phyloP scores from a whole-genome alignment of 1,140 invertebrate species.

The Colletes gigas region DNA sequence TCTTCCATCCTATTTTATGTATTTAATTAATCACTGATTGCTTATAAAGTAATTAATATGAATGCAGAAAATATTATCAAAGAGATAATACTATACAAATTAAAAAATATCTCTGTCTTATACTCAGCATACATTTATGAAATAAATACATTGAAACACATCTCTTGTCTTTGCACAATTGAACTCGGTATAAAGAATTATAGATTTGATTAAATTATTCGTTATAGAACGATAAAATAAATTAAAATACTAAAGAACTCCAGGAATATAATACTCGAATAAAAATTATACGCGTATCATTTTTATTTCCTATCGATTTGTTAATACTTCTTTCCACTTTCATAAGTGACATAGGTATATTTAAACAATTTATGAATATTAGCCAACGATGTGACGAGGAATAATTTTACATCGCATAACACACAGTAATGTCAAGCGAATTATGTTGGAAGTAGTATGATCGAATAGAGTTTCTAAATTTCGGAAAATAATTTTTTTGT shows the following conservation, averaged over 20 bases:
- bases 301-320: background rate
- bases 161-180: background rate
- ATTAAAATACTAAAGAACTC: slow-evolving; percentile 8
- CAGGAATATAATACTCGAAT: background rate
- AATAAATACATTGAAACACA: background rate
- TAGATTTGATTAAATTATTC: background rate
- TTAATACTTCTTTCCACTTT: background rate
- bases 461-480: background rate
- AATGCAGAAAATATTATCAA: background rate
- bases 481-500: background rate
- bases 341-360: background rate
- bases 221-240: slow-evolving; percentile 6
- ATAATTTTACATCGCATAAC: slow-evolving; percentile 9
- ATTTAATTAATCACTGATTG: slow-evolving; percentile 15
- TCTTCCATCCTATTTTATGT: slow-evolving; percentile 72
- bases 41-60: background rate
- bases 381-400: background rate
- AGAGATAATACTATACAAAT: background rate
- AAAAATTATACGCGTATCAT: background rate
- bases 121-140: background rate
- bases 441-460: background rate
- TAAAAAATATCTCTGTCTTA: background rate
- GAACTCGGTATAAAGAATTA: background rate
- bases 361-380: slow-evolving; percentile 12
- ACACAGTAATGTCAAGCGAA: slow-evolving; percentile 8